Conservation (phyloP, 2,113 vertebrate species). For the Phalacrocorax carbo region DNA sequence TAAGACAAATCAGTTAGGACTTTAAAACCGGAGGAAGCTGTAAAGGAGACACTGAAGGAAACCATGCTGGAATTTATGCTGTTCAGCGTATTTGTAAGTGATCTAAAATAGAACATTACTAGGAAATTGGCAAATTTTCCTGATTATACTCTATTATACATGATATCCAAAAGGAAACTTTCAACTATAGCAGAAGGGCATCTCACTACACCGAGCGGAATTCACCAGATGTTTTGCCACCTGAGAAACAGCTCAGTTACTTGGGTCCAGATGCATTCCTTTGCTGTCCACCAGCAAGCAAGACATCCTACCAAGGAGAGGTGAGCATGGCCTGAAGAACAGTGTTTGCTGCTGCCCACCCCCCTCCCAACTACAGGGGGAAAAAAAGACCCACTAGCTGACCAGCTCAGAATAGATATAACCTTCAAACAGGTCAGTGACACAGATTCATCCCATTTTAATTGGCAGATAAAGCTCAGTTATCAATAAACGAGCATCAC, state of each 20-base stretch:
- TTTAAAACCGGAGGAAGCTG: background rate
- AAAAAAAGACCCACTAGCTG: background rate
- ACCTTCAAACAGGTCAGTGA: background rate
- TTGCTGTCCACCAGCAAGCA: background rate
- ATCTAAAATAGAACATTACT: background rate
- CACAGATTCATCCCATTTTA: background rate
- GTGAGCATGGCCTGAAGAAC: background rate
- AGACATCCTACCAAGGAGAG: background rate
- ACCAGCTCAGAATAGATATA: background rate
- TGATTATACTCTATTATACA: background rate
- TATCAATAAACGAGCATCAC: background rate
- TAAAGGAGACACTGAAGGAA: background rate
- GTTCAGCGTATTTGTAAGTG: background rate
- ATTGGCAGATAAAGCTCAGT: background rate
- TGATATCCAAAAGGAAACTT: background rate
- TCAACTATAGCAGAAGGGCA: background rate
- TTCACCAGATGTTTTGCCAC: background rate
- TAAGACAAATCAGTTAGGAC: background rate
- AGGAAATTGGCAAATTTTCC: background rate
- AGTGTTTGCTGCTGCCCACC: background rate
- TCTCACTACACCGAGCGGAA: background rate
- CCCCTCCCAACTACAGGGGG: background rate
- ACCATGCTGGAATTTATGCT: background rate
- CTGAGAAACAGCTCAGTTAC: background rate
- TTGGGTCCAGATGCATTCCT: too few species aligned